Conservation (phyloP, 1,140 invertebrate genomes). For the Bemisia tabaci region DNA sequence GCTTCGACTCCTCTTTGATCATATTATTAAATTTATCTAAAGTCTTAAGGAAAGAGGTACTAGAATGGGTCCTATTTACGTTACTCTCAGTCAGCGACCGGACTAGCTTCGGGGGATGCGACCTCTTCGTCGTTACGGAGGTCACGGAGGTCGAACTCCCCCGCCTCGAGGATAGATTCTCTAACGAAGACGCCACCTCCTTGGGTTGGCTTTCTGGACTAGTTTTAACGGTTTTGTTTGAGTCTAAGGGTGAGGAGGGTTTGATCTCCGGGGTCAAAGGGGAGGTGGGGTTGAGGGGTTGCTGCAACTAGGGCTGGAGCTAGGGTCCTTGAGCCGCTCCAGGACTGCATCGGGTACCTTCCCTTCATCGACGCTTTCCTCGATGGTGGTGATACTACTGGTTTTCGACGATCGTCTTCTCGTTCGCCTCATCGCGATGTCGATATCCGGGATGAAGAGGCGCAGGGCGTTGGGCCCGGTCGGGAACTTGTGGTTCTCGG, state of each 20-base stretch:
- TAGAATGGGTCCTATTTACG: background rate
- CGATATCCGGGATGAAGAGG: constrained; percentile 38
- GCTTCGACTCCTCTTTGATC: background rate
- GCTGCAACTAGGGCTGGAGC: background rate
- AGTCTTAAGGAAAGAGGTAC: background rate
- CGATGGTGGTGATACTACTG: background rate
- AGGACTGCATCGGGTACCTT: background rate
- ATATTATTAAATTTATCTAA: background rate
- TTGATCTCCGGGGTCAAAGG: background rate
- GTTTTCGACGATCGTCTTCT: background rate
- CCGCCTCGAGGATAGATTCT: background rate
- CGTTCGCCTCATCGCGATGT: constrained; percentile 24
- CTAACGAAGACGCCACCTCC: background rate
- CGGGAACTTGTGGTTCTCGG: constrained; percentile 30
- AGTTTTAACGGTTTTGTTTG: background rate
- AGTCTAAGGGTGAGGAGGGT: background rate
- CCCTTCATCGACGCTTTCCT: background rate
- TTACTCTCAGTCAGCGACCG: background rate
- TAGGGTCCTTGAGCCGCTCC: background rate
- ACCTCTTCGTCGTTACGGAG: background rate
- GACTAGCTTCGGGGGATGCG: background rate
- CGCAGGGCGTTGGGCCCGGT: constrained; percentile 37
- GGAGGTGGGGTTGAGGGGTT: background rate
- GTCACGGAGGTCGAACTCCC: no score
- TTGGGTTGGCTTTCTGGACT: background rate